These are phyloP conservation scores for Daboia siamensis DNA, from an alignment of 2,113 vertebrate genomes.

Conservation along the genomic window DNA sequence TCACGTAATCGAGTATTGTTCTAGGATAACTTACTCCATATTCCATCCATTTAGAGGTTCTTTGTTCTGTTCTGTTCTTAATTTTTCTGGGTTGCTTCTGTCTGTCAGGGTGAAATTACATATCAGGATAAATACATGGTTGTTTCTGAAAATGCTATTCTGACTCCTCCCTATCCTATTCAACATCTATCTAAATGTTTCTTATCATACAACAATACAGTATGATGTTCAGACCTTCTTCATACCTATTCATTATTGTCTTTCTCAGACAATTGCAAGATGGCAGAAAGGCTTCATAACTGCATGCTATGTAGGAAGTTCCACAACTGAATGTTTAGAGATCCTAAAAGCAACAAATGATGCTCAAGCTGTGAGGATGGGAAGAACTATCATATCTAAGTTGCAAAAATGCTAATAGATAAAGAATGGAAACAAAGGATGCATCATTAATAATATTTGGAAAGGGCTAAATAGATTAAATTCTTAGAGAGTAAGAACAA, in stretches of 20 bases:
- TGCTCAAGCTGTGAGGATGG: background rate
- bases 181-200: background rate
- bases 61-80: background rate
- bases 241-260: background rate
- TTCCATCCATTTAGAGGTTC: background rate
- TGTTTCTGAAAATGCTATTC: background rate
- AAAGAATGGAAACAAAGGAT: background rate
- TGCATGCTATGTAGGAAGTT: background rate
- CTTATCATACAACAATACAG: too few relatives aligned
- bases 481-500: background rate
- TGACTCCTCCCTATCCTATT: background rate
- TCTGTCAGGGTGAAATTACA: background rate
- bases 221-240: background rate
- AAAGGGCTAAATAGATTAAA: background rate
- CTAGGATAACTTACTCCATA: background rate
- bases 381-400: background rate
- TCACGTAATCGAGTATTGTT: background rate
- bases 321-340: background rate
- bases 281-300: background rate
- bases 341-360: background rate
- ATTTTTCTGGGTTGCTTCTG: background rate
- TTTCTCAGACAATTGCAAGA: background rate
- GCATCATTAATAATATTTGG: background rate
- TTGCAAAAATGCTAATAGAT: background rate
- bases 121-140: background rate